These are phyloP conservation scores for Trachelus tabidus DNA, from an alignment of 2,888 invertebrate species.

Conservation along the genomic window DNA sequence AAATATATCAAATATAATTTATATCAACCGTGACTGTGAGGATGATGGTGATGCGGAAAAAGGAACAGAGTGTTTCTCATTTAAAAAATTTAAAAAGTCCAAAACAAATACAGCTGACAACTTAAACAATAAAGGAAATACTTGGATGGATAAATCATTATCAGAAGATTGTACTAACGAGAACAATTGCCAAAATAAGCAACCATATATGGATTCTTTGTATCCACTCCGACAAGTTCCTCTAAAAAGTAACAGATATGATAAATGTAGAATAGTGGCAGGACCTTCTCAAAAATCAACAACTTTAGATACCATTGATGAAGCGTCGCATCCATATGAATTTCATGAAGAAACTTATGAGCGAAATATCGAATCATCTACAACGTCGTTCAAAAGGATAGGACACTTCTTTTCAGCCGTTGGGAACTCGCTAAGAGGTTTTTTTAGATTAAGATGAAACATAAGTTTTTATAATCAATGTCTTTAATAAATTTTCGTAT, in stretches of 20 bases:
- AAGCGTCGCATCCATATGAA: neutral
- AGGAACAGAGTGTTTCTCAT: slow-evolving; percentile 28
- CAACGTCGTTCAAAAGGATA: slow-evolving; percentile 20
- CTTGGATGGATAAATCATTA: slow-evolving; percentile 8
- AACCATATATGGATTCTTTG: slow-evolving; percentile 16
- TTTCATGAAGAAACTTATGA: slow-evolving; percentile 1
- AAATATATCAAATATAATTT: slow-evolving; percentile 21
- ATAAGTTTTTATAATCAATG: neutral
- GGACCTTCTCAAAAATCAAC: neutral
- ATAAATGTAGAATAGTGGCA: neutral
- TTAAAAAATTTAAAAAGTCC: slow-evolving; percentile 29
- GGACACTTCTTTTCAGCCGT: slow-evolving; percentile 31
- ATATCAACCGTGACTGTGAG: slow-evolving; percentile 34
- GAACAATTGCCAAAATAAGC: slow-evolving; percentile 1
- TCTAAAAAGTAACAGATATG: neutral
- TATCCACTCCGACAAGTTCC: slow-evolving; percentile 14
- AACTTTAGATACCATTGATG: neutral
- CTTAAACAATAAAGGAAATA: neutral
- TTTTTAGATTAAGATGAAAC: slow-evolving; percentile 27
- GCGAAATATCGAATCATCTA: neutral
- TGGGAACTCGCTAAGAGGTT: slow-evolving; percentile 32
- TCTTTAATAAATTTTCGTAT: neutral
- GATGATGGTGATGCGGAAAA: slow-evolving; percentile 28
- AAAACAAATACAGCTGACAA: slow-evolving; percentile 15
- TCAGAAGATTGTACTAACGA: slow-evolving; percentile 6